Evolutionary conservation across 2,888 invertebrate genomes (phyloP).

Genomic region (Dilophus febrilis): DNA sequence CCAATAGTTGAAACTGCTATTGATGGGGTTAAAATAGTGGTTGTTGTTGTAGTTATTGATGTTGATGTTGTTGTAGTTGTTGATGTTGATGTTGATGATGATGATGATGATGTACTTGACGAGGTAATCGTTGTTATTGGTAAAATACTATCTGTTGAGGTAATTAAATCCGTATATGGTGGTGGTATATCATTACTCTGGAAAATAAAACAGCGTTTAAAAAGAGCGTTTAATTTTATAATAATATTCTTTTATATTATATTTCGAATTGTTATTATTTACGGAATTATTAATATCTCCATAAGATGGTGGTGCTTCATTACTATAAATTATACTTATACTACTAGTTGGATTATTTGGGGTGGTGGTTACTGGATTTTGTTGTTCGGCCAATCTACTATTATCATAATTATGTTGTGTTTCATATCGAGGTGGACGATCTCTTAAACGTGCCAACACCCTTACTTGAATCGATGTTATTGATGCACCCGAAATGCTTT

Average conservation of each 20-base stretch:
- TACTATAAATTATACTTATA: not conserved
- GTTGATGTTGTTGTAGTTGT: not conserved
- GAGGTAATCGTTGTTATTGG: not conserved
- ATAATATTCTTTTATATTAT: not conserved
- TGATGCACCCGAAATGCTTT: slow-evolving; percentile 11
- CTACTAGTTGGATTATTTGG: not conserved
- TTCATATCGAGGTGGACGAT: slow-evolving; percentile 16
- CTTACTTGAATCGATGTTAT: slow-evolving; percentile 15
- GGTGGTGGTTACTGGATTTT: slow-evolving; percentile 1
- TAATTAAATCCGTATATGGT: slow-evolving; percentile 12
- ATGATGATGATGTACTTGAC: not conserved
- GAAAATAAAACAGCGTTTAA: slow-evolving; percentile 1
- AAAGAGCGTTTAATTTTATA: not conserved
- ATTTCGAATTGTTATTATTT: not conserved
- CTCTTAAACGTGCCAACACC: slow-evolving; percentile 13
- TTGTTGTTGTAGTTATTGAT: not conserved
- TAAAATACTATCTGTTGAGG: not conserved
- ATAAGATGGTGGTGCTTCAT: slow-evolving; percentile 14
- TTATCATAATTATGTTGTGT: slow-evolving; percentile 7
- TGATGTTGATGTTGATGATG: not conserved
- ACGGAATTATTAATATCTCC: slow-evolving; percentile 7
- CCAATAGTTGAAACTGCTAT: not conserved
- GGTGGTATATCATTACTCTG: slow-evolving; percentile 12
- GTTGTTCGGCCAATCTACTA: slow-evolving; percentile 3
- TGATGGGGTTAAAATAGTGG: too few species aligned